Evolutionary conservation across 2,797 vertebrate genomes (phyloP).

Genomic region (Lagodon rhomboides): DNA sequence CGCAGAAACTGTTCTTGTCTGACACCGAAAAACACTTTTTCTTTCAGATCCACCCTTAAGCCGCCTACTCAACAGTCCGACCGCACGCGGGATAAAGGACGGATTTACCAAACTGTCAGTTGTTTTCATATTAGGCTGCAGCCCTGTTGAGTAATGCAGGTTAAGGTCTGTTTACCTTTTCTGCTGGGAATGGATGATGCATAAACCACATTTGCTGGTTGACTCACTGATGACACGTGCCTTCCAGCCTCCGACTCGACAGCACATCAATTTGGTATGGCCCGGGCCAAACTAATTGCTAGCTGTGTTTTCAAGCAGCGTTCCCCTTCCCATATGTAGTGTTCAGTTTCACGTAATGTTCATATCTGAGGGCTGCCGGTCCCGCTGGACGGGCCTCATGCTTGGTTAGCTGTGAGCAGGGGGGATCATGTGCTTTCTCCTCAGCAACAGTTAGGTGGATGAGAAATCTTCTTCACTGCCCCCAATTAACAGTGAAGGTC

Average conservation of each 20-base stretch:
- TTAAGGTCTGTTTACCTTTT: constrained; percentile 74
- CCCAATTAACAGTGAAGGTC: constrained; percentile 81
- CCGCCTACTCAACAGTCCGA: constrained; percentile 33
- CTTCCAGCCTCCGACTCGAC: constrained; percentile 55
- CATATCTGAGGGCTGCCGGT: constrained; percentile 45
- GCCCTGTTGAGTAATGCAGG: constrained; percentile 69
- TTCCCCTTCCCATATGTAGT: constrained; percentile 41
- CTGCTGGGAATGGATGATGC: constrained; percentile 79
- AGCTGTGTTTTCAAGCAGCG: constrained; percentile 48
- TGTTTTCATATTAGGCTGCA: constrained; percentile 71
- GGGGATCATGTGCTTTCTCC: constrained; percentile 77
- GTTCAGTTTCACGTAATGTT: constrained; percentile 39
- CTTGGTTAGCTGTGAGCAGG: constrained; percentile 67
- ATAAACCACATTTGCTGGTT: constrained; percentile 57
- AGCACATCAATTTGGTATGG: constrained; percentile 64
- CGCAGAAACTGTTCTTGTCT: constrained; percentile 37
- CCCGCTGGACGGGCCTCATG: constrained; percentile 62
- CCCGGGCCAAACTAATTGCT: constrained; percentile 49
- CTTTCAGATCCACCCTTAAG: constrained; percentile 9
- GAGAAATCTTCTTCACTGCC: constrained; percentile 76
- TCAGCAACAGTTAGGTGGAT: constrained; percentile 70
- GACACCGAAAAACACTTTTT: constrained; percentile 37
- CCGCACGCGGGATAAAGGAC: constrained; percentile 33
- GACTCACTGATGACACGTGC: constrained; percentile 79
- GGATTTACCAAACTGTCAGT: constrained; percentile 41